Base-by-base conservation (phyloP, 2,888 invertebrate species). In the Augochlorella aurata region DNA sequence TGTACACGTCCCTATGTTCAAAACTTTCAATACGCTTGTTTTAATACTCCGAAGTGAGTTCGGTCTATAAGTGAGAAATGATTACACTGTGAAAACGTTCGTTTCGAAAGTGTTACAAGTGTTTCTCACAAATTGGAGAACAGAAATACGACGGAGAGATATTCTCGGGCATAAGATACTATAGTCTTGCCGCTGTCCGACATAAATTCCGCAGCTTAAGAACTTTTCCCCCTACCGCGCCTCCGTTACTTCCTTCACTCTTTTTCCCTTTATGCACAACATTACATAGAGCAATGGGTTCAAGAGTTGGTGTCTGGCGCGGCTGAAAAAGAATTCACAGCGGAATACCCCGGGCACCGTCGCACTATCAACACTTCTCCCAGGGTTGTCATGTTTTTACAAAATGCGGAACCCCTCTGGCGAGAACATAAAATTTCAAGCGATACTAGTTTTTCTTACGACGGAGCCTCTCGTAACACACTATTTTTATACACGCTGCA, bases 211-310 rank as follows among this genome's bases (percentile, higher is more conserved):
- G 29, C 2, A 61, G 9, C 61, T 61, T 61, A 61, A 61, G 61
- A 61, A 61, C 61, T 61, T 61, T 16, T 61, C 29, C 61, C 61
- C 29, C n/a, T n/a, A 7, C 29, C 24, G 24, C 8, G 2, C 29
- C 29, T 16, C 61, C 29, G 61, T 61, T 29, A 61, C 61, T 61
- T 61, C 61, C 61, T 61, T 29, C 61, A 9, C 61, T 61, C 61
- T 29, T 2, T 61, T 16, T 61, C 61, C 16, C 61, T 61, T 24
- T 61, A 29, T 65, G 18, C 18, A 44, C 21, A 66, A 54, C 65
- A 54, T 66, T 54, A 47, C 44, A 9, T 44, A 50, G 21, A 18
- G 16, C 29, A 63, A 71, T 44, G 16, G 14, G 29, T 29, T 16
- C 44, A 66, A 12, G 63, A 38, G 18, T 50, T 14, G 14, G 7